Evolutionary conservation across 1,140 invertebrate species (phyloP).

Genomic region (Lepidurus arcticus): DNA sequence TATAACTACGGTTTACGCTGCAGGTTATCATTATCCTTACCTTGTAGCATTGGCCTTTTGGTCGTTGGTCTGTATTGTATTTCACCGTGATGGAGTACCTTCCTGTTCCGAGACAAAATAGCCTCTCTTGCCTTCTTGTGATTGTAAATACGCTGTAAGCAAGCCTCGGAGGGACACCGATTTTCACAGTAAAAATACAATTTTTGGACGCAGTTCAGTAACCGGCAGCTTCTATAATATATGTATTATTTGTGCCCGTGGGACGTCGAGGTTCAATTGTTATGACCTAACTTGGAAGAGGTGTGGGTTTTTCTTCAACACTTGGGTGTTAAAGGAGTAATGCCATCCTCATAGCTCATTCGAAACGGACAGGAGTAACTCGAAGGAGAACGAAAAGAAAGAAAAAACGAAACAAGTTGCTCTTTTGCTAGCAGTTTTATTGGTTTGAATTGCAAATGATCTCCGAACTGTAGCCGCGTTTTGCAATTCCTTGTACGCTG

Average conservation of each 20-base stretch:
- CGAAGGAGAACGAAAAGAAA: neutral
- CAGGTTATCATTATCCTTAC: neutral
- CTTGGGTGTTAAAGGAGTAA: neutral
- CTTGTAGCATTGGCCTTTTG: neutral
- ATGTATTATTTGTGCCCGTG: neutral
- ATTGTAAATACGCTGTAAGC: constrained; percentile 10
- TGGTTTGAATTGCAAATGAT: constrained; percentile 2
- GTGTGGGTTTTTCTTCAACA: neutral
- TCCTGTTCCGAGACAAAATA: constrained; percentile 16
- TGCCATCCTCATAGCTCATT: neutral
- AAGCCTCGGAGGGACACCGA: neutral
- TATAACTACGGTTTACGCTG: neutral
- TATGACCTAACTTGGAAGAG: neutral
- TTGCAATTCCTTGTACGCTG: neutral
- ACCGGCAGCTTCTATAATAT: neutral
- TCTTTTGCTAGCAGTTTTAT: neutral
- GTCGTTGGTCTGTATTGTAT: constrained; percentile 15
- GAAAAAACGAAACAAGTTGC: neutral
- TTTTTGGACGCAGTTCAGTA: neutral
- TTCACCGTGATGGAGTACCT: constrained; percentile 9
- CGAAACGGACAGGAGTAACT: neutral
- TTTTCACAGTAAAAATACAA: constrained; percentile 16
- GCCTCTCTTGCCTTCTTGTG: neutral
- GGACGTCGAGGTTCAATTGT: neutral
- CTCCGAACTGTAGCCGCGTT: neutral